Evolutionary conservation across 2,888 invertebrate genomes (phyloP).

Genomic region (Ochropacha duplaris): DNA sequence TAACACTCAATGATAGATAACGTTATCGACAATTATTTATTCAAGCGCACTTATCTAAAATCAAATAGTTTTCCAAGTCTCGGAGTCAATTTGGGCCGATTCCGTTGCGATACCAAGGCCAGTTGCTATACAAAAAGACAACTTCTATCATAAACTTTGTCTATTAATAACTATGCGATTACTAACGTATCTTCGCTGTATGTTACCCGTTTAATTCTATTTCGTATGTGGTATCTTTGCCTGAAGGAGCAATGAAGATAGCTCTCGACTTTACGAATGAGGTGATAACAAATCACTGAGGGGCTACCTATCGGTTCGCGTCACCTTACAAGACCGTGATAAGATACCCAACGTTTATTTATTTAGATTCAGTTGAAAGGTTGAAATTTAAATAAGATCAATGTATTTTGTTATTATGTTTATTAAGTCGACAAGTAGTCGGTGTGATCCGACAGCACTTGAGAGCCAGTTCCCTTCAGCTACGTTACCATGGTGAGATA

Average conservation of each 20-base stretch:
- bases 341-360: conserved; percentile 49
- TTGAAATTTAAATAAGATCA: background rate
- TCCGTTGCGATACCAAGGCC: conserved; percentile 59
- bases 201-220: conserved; percentile 24
- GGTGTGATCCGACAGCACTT: no score
- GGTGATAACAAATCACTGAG: conserved; percentile 48
- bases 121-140: conserved; percentile 48
- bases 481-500: no score
- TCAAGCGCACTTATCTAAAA: conserved; percentile 16
- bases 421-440: no score
- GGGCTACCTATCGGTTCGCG: conserved; percentile 40
- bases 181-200: conserved; percentile 13
- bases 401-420: background rate
- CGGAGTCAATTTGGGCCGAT: conserved; percentile 50
- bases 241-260: conserved; percentile 38
- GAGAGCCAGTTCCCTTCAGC: no score
- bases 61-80: conserved; percentile 39
- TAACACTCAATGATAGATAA: background rate
- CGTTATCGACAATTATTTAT: conserved; percentile 5
- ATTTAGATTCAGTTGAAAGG: conserved; percentile 35
- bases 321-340: conserved; percentile 56
- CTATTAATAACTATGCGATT: conserved; percentile 21
- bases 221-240: conserved; percentile 6
- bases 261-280: conserved; percentile 20
- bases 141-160: conserved; percentile 29